Conservation (phyloP, 2,797 vertebrate species). For the Ctenosaura bakeri region DNA sequence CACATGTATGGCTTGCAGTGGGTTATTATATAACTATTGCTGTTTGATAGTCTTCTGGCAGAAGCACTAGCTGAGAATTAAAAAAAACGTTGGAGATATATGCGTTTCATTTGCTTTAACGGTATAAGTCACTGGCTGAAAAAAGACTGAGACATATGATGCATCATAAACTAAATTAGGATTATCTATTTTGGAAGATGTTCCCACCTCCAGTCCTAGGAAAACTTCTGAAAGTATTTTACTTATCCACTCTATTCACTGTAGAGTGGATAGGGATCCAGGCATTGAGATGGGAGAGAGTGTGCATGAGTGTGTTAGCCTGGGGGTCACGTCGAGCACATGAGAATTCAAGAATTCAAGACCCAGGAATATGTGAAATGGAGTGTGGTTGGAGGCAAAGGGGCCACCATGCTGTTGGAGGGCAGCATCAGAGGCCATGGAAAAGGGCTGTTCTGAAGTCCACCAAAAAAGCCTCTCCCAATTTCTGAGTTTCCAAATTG, state of each 20-base stretch:
- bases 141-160: neutral
- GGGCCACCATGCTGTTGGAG: too few relatives aligned
- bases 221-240: constrained; percentile 20
- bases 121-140: neutral
- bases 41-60: constrained; percentile 32
- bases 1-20: constrained; percentile 17
- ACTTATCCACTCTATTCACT: neutral
- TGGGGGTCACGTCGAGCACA: too few relatives aligned
- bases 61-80: neutral
- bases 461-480: neutral
- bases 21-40: constrained; percentile 25
- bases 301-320: too few relatives aligned
- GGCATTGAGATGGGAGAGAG: neutral
- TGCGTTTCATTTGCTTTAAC: neutral
- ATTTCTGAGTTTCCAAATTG: too few relatives aligned
- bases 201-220: neutral
- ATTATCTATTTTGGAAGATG: constrained; percentile 29
- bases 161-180: constrained; percentile 20
- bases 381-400: rapidly evolving
- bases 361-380: too few relatives aligned
- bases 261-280: too few relatives aligned
- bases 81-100: neutral
- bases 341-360: too few relatives aligned
- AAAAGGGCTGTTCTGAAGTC: too few relatives aligned
- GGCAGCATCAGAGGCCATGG: too few relatives aligned